Percentiles rank a stretch among this genome's conserved stretches.
Conservation (phyloP, 2,113 vertebrate genomes). For the Calyptomena viridis region DNA sequence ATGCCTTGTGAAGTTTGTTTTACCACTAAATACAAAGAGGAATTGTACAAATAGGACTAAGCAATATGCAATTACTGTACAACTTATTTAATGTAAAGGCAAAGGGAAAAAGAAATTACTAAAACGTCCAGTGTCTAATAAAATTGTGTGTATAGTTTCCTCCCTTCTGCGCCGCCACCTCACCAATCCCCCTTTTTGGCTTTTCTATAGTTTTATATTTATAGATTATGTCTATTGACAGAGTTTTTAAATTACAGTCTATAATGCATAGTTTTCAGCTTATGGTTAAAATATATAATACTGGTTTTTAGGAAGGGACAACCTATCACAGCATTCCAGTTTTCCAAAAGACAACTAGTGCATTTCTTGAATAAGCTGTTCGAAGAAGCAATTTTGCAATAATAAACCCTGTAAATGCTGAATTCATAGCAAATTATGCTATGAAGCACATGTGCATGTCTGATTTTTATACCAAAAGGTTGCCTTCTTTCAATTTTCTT, state of each 20-base stretch:
- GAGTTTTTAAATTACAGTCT: background rate
- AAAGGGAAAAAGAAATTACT: background rate
- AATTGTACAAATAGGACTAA: background rate
- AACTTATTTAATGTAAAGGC: background rate
- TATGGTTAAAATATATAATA: background rate
- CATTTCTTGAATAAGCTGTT: background rate
- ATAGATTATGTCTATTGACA: background rate
- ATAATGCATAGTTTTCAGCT: background rate
- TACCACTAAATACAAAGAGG: background rate
- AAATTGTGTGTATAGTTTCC: background rate
- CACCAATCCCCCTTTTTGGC: background rate
- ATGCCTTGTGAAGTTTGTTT: background rate
- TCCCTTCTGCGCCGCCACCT: accelerated
- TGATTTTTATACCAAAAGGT: background rate
- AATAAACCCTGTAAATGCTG: background rate
- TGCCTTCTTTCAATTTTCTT: background rate
- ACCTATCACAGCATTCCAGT: background rate
- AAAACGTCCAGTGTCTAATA: background rate
- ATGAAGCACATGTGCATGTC: background rate
- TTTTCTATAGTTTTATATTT: background rate
- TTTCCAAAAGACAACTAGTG: background rate
- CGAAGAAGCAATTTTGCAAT: background rate
- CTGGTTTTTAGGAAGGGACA: background rate
- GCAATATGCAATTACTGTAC: background rate
- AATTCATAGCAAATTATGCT: background rate